Base-by-base conservation (phyloP, 2,113 vertebrate species). In the Forbesichthys agassizii region DNA sequence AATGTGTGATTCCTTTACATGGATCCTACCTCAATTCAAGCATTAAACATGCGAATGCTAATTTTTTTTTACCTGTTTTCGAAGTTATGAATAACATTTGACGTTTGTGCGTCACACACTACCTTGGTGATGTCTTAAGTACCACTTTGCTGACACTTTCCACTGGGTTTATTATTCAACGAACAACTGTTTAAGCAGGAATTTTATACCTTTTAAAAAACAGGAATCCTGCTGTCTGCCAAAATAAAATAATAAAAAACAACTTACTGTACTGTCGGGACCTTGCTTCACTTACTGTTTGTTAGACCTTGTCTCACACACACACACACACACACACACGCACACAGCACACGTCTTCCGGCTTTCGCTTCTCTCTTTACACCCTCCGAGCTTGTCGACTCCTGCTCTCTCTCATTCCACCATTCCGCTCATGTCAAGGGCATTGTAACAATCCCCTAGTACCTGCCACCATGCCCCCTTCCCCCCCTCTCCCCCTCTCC, bases 371-470 rank as follows among this genome's bases (percentile, higher is more conserved):
- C 63, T 69, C 62, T 72, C 63, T 78, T 16, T 56, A 20, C 64
- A 79, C 75, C 51, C 64, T 61, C 20, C 20, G 61, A 36, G 64
- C 73, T 57, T 53, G 68, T 64, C 81, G 58, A 59, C 69, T 78
- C 62, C 67, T 83, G 81, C 80, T 77, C 66, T 81, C 67, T 85
- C 71, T 77, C 65, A 73, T 84, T 74, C 71, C 48, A n/a, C 57
- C 58, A 1, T 77, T 85, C 84, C 77, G 75, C 62, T 77, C 74
- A 74, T 80, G 83, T 90, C 84, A 89, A 90, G 88, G 90, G 87
- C 87, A 85, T 85, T 86, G 85, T 70, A 89, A 89, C 83, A 88
- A 85, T 85, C 81, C 88, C 83, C 81, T 48, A 80, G 84, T 89
- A 90, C 84, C 88, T 87, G 86, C 82, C 84, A 84, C 80, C 18